These are phyloP conservation scores for Bucco capensis DNA, from an alignment of 2,113 vertebrate genomes.

Conservation along the genomic window DNA sequence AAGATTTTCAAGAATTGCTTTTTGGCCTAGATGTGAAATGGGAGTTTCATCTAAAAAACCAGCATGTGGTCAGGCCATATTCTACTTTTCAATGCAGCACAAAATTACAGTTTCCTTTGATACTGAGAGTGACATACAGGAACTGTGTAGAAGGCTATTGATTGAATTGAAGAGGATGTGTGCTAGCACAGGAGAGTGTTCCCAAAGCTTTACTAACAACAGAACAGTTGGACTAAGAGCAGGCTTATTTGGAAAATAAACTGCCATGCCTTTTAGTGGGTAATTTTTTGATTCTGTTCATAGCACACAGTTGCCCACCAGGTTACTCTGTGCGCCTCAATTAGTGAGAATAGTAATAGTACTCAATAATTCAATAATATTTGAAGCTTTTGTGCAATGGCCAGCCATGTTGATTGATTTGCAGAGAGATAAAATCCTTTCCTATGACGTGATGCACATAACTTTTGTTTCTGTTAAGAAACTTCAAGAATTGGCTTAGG, in stretches of 20 bases:
- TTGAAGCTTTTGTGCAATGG: not conserved
- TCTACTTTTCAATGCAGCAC: not conserved
- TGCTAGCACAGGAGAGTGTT: not conserved
- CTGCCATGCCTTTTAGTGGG: rapidly evolving
- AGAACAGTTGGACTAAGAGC: not conserved
- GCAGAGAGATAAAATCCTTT: not conserved
- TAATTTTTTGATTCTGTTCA: not conserved
- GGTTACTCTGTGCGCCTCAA: not conserved
- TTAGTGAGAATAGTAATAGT: not conserved
- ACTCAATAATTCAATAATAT: not conserved
- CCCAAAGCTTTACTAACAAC: not conserved
- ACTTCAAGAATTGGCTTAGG: not conserved
- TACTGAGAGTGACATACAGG: not conserved
- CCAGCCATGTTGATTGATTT: not conserved
- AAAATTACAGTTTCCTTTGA: not conserved
- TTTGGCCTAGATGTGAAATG: not conserved
- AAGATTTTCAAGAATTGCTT: not conserved
- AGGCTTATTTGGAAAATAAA: not conserved
- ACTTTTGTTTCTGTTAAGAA: not conserved
- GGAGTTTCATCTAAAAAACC: not conserved
- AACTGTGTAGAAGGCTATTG: not conserved
- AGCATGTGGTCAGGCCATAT: not conserved
- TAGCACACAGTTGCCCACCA: rapidly evolving
- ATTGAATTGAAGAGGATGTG: not conserved
- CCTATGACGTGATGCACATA: not conserved